phyloP scores from a whole-genome alignment of 2,113 vertebrate genomes.

The Alaudala cheleensis region DNA sequence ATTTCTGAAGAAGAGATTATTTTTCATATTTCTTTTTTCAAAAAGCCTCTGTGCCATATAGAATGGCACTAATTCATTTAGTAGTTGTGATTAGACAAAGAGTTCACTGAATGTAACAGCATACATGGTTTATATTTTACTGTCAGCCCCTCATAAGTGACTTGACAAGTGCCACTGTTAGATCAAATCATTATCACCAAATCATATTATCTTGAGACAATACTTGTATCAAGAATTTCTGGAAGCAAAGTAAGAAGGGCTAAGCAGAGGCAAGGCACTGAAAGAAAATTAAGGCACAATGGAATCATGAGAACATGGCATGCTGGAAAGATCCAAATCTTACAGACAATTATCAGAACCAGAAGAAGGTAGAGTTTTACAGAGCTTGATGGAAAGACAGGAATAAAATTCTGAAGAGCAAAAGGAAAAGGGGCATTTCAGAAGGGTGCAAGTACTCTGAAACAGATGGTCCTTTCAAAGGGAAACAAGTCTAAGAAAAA shows the following conservation, averaged over 20 bases:
- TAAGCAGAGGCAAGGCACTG: neutral
- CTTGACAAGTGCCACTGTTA: neutral
- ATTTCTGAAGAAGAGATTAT: neutral
- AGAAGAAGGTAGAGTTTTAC: neutral
- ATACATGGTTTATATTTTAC: neutral
- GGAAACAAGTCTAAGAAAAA: neutral
- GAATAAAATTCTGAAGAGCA: neutral
- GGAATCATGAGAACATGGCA: neutral
- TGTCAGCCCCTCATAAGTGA: neutral
- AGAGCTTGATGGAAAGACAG: neutral
- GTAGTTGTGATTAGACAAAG: neutral
- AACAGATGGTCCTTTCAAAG: constrained; percentile 42
- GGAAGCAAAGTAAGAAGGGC: neutral
- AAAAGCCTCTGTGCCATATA: neutral
- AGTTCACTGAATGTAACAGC: neutral
- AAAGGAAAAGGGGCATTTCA: neutral
- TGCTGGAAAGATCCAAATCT: neutral
- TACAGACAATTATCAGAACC: neutral
- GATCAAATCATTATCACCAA: neutral
- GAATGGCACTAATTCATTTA: neutral
- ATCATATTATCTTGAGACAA: no score
- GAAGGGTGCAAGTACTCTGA: neutral
- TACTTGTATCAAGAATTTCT: neutral
- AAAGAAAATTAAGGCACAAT: neutral
- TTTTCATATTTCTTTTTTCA: neutral